These are phyloP conservation scores for Polypedilum pembai DNA, from an alignment of 1,140 invertebrate genomes.

Conservation along the genomic window DNA sequence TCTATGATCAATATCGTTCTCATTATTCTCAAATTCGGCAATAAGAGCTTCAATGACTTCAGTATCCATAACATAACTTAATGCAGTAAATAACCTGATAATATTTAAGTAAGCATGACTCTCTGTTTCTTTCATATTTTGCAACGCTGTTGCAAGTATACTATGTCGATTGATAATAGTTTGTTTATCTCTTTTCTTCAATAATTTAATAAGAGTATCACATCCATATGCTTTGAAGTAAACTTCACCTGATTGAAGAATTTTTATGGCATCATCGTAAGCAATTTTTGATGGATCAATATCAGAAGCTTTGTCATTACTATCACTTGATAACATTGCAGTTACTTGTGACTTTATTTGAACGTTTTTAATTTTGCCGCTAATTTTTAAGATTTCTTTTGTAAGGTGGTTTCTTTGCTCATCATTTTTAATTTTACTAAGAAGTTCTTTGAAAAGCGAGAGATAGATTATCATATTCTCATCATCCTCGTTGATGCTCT, in stretches of 20 bases:
- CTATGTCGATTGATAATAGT: constrained; percentile 37
- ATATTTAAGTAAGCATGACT: constrained; percentile 42
- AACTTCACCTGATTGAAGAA: constrained; percentile 36
- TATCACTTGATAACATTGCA: constrained; percentile 29
- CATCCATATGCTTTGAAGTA: constrained; percentile 41
- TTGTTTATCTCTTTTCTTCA: constrained; percentile 34
- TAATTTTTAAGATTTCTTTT: constrained; percentile 30
- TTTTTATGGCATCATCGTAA: constrained; percentile 36
- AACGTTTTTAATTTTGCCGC: constrained; percentile 28
- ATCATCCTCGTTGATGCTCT: constrained; percentile 30
- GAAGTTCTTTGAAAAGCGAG: constrained; percentile 37
- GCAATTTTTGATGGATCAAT: neutral
- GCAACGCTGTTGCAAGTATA: constrained; percentile 38
- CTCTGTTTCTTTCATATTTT: constrained; percentile 37
- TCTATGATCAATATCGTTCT: constrained; percentile 40
- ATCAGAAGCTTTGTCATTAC: constrained; percentile 31
- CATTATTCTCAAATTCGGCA: constrained; percentile 37
- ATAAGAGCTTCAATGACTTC: constrained; percentile 39
- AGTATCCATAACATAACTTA: constrained; percentile 38
- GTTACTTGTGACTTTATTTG: constrained; percentile 33
- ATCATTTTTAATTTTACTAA: constrained; percentile 33
- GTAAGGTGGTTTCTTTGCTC: constrained; percentile 29
- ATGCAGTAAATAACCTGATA: constrained; percentile 37
- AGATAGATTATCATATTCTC: constrained; percentile 36
- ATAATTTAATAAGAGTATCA: constrained; percentile 36